Evolutionary conservation across 1,140 invertebrate species (phyloP).

Genomic region (Periplaneta americana): DNA sequence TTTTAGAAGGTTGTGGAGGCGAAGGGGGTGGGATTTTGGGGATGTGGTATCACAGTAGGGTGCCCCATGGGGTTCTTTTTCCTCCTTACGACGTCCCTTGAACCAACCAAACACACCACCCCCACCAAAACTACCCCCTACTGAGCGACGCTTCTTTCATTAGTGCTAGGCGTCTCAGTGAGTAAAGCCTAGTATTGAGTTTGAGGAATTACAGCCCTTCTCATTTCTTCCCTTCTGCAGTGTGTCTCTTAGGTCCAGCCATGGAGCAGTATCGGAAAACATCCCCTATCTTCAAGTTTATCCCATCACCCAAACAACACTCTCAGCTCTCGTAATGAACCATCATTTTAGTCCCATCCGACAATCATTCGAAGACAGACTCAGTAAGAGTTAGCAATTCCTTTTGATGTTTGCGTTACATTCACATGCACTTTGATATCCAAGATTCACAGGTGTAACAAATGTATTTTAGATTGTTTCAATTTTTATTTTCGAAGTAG

Average conservation of each 20-base stretch:
- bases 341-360: background rate
- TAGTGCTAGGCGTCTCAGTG: background rate
- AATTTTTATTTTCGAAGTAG: too few species aligned
- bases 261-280: background rate
- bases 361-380: background rate
- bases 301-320: background rate
- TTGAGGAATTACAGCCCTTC: background rate
- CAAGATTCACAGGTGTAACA: too few species aligned
- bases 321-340: background rate
- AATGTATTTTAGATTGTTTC: too few species aligned
- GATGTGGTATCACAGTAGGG: conserved; percentile 13
- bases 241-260: background rate
- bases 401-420: too few species aligned
- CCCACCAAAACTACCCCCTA: background rate
- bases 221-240: background rate
- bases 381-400: background rate
- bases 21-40: conserved; percentile 1
- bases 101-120: too few species aligned
- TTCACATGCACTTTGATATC: too few species aligned
- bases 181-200: background rate
- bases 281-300: background rate
- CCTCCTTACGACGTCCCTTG: background rate
- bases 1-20: background rate
- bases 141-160: background rate
- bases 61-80: background rate